These are phyloP conservation scores for Xiphophorus hellerii DNA, from an alignment of 2,113 vertebrate species.

Conservation along the genomic window DNA sequence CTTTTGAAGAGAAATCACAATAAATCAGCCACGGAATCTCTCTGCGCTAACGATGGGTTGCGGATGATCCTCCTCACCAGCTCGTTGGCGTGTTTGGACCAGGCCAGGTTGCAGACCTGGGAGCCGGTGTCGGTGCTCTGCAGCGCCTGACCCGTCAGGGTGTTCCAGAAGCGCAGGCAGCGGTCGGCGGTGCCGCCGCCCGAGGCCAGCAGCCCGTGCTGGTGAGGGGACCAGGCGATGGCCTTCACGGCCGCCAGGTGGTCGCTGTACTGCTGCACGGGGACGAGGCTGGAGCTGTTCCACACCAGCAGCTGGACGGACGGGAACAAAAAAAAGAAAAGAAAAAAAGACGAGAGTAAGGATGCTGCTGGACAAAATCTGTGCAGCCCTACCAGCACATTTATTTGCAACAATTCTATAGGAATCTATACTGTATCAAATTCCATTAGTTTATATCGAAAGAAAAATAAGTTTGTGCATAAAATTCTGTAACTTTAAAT, in stretches of 20 bases:
- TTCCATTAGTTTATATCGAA: too few species aligned
- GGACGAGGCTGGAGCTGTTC: constrained; percentile 84
- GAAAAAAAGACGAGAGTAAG: not conserved
- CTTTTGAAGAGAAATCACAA: not conserved
- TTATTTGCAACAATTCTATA: too few species aligned
- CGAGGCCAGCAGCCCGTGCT: constrained; percentile 83
- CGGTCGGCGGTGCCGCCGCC: constrained; percentile 84
- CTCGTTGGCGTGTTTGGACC: constrained; percentile 86
- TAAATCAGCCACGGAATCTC: too few species aligned
- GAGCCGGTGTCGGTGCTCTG: constrained; percentile 85
- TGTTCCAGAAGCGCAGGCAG: constrained; percentile 86
- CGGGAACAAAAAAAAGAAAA: not conserved
- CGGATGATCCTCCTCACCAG: constrained; percentile 73
- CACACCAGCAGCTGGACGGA: constrained; percentile 79
- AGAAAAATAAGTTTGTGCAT: too few species aligned
- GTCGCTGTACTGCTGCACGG: constrained; percentile 84
- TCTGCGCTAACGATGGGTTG: too few species aligned
- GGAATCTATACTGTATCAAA: too few species aligned
- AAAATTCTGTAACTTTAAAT: too few species aligned
- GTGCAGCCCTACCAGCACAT: too few species aligned
- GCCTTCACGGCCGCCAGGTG: constrained; percentile 84
- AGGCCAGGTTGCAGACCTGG: constrained; percentile 85
- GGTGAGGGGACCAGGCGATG: constrained; percentile 85
- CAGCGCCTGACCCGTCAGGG: constrained; percentile 82
- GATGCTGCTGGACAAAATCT: not conserved